Conservation (phyloP, 2,113 vertebrate genomes). For the Grammomys surdaster region DNA sequence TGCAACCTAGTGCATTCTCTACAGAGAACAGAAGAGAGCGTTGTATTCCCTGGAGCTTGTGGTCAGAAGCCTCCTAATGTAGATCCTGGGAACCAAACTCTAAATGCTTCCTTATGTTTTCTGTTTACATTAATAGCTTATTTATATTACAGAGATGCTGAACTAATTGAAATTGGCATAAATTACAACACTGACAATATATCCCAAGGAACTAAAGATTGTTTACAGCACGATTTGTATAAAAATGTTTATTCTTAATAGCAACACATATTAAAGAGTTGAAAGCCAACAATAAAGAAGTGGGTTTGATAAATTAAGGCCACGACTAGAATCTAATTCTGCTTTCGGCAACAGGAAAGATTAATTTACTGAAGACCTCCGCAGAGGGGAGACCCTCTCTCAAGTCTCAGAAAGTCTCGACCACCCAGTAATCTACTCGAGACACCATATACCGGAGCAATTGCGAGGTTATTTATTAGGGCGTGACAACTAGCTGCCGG, state of each 20-base stretch:
- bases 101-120: constrained; percentile 45
- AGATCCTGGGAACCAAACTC: background rate
- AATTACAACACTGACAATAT: constrained; percentile 2
- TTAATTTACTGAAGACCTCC: too few relatives aligned
- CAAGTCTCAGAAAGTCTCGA: too few relatives aligned
- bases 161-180: constrained; percentile 47
- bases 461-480: too few relatives aligned
- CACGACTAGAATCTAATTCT: background rate
- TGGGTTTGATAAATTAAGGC: constrained; percentile 43
- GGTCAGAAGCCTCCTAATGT: background rate
- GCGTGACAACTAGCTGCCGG: too few relatives aligned
- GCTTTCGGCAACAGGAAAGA: background rate
- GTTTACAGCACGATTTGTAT: background rate
- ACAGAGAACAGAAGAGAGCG: background rate
- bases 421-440: too few relatives aligned
- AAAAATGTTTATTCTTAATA: constrained; percentile 34
- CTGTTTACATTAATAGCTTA: constrained; percentile 18
- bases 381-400: too few relatives aligned
- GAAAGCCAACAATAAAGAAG: constrained; percentile 6
- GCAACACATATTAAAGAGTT: constrained; percentile 18
- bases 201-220: background rate
- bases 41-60: background rate
- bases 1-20: background rate
- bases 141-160: background rate
- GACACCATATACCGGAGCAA: too few relatives aligned